phyloP scores from a whole-genome alignment of 2,888 invertebrate species.

The Zonitis immaculata region DNA sequence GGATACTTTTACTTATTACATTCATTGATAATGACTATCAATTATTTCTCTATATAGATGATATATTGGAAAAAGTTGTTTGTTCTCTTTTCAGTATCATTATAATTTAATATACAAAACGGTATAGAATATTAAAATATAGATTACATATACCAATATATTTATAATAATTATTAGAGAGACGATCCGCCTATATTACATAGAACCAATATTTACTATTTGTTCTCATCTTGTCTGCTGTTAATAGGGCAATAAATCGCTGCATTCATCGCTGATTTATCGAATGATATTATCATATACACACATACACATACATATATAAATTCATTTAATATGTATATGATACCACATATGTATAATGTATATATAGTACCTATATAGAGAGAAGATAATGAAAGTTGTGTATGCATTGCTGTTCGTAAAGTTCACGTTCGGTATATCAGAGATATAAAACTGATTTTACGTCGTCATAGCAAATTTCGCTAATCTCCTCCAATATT shows the following conservation, averaged over 20 bases:
- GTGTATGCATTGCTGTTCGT: constrained; percentile 15
- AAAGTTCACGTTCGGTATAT: constrained; percentile 20
- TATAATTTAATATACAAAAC: too few relatives aligned
- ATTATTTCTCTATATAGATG: too few relatives aligned
- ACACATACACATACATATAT: background rate
- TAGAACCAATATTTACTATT: constrained; percentile 44
- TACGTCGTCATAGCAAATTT: constrained; percentile 14
- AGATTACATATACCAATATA: background rate
- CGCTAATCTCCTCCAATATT: background rate
- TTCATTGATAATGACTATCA: too few relatives aligned
- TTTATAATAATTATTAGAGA: constrained; percentile 9
- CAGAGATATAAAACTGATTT: constrained; percentile 21
- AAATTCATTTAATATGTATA: background rate
- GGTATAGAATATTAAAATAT: too few relatives aligned
- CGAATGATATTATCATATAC: constrained; percentile 39
- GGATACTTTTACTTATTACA: too few relatives aligned
- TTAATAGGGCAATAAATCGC: constrained; percentile 46
- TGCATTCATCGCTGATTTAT: constrained; percentile 44
- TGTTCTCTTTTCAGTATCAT: too few relatives aligned
- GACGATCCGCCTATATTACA: constrained; percentile 22
- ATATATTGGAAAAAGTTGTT: too few relatives aligned
- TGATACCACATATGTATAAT: too few relatives aligned
- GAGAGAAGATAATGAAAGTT: constrained; percentile 26
- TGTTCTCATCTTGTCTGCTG: constrained; percentile 42
- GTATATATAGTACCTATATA: background rate